Evolutionary conservation across 2,888 invertebrate species (phyloP).

Genomic region (Dryocosmus kuriphilus): DNA sequence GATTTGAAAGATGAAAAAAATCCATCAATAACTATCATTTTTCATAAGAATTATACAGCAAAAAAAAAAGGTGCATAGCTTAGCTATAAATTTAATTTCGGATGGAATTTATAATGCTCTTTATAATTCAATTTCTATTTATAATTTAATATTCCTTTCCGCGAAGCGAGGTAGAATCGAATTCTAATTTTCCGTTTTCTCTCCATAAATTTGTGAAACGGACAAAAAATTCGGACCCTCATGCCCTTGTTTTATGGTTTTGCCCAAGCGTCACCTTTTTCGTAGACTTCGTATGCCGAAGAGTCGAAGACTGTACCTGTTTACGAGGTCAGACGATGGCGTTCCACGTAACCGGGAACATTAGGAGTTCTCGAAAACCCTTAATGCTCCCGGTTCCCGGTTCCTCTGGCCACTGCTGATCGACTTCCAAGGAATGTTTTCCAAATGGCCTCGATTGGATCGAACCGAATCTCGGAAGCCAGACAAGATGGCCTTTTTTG

Average conservation of each 20-base stretch:
- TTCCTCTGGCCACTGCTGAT: conserved; percentile 37
- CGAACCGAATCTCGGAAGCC: conserved; percentile 40
- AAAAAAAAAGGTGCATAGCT: background rate
- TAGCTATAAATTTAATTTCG: background rate
- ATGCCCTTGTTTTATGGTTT: background rate
- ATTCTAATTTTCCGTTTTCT: conserved; percentile 1
- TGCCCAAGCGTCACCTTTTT: background rate
- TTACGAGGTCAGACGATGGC: conserved; percentile 36
- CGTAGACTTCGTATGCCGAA: background rate
- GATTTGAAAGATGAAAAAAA: background rate
- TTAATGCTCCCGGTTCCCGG: conserved; percentile 39
- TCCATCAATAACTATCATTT: background rate
- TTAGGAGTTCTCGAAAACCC: conserved; percentile 37
- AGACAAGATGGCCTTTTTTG: conserved; percentile 29
- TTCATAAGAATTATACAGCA: background rate
- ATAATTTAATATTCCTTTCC: background rate
- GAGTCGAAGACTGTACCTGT: conserved; percentile 30
- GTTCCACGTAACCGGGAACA: conserved; percentile 38
- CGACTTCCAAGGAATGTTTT: conserved; percentile 40
- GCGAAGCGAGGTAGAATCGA: background rate
- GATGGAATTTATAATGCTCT: background rate
- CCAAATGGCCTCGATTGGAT: conserved; percentile 37
- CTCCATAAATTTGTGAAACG: background rate
- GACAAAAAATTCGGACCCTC: background rate
- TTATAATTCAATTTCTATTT: background rate